Conservation (phyloP, 2,113 vertebrate species). For the Corvus hawaiiensis region DNA sequence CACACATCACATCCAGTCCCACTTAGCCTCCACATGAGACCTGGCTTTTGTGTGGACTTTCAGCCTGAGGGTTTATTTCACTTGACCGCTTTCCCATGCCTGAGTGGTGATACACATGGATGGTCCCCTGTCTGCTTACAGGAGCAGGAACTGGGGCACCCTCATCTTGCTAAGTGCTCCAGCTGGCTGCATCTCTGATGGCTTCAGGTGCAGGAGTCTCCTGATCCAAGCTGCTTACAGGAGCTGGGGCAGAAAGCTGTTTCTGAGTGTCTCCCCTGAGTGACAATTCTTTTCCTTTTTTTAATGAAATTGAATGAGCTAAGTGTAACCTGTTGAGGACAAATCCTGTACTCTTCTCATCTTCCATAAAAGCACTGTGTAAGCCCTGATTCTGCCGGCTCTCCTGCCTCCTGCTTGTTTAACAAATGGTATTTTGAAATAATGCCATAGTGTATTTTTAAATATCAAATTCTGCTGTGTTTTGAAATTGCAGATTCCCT, state of each 20-base stretch:
- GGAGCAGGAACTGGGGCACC: neutral
- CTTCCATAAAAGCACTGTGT: neutral
- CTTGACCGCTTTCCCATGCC: neutral
- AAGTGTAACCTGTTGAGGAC: neutral
- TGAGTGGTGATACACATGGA: neutral
- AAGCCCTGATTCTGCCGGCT: neutral
- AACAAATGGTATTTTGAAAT: constrained; percentile 44
- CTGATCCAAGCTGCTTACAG: neutral
- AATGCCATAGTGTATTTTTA: constrained; percentile 42
- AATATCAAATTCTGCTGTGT: constrained; percentile 59
- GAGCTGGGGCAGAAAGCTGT: neutral
- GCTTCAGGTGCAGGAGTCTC: neutral
- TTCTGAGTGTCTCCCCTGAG: neutral
- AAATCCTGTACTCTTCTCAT: neutral
- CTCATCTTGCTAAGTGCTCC: neutral
- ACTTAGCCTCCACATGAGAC: neutral
- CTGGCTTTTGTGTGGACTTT: neutral
- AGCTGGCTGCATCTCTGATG: neutral
- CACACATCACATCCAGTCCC: neutral
- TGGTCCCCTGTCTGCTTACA: neutral
- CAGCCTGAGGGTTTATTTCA: neutral
- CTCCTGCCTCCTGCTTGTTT: neutral
- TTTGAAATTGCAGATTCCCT: constrained; percentile 46
- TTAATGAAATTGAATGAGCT: neutral
- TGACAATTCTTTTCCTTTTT: neutral